Evolutionary conservation across 2,113 vertebrate species (phyloP).

Genomic region (Benitochromis conjunctus): DNA sequence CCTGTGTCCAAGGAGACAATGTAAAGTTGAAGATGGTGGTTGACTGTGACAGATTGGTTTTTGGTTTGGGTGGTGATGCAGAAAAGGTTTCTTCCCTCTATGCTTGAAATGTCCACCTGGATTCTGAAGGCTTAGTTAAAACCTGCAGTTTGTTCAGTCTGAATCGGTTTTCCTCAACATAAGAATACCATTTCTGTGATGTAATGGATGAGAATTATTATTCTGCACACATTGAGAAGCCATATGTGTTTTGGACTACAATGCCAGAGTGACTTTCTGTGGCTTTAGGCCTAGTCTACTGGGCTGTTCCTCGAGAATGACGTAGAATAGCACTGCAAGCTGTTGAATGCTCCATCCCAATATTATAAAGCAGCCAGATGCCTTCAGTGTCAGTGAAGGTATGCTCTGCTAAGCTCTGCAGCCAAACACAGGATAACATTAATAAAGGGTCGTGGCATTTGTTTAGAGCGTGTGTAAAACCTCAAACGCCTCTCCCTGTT

Average conservation of each 20-base stretch:
- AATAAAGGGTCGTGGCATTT: background rate
- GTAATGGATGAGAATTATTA: constrained; percentile 50
- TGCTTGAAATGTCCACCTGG: background rate
- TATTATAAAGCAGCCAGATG: constrained; percentile 40
- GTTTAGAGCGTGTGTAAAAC: background rate
- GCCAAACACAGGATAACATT: background rate
- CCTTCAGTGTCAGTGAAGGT: constrained; percentile 28
- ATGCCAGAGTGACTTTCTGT: constrained; percentile 15
- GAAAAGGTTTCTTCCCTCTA: constrained; percentile 28
- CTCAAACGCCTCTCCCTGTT: background rate
- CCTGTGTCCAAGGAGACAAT: constrained; percentile 49
- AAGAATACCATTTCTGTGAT: constrained; percentile 35
- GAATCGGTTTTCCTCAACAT: constrained; percentile 17
- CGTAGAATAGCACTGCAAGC: constrained; percentile 33
- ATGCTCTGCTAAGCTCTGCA: background rate
- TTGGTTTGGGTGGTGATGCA: constrained; percentile 38
- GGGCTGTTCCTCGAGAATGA: constrained; percentile 17
- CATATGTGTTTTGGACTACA: constrained; percentile 33
- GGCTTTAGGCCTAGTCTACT: constrained; percentile 14
- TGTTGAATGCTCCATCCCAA: constrained; percentile 50
- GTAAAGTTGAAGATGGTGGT: constrained; percentile 67
- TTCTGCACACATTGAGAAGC: constrained; percentile 39
- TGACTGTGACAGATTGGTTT: constrained; percentile 46
- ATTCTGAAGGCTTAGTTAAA: background rate
- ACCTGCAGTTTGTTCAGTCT: constrained; percentile 18